Evolutionary conservation across 2,888 invertebrate genomes (phyloP).

Genomic region (Electrophaes corylata): DNA sequence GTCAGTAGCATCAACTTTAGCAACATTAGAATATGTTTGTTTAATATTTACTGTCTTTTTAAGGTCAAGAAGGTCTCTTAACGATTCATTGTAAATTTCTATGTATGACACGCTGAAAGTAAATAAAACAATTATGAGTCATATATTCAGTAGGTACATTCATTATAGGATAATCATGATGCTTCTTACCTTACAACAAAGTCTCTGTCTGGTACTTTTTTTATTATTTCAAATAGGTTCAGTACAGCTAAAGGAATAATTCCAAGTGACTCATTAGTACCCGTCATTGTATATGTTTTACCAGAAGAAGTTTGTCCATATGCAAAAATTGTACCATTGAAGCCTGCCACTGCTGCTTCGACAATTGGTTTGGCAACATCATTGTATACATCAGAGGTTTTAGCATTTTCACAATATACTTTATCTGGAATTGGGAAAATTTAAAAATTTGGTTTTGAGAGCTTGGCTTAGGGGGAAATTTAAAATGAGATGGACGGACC

Average conservation of each 20-base stretch:
- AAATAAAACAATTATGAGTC: not conserved
- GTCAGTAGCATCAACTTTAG: constrained; percentile 87
- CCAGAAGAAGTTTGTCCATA: constrained; percentile 97
- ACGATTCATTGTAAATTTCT: constrained; percentile 94
- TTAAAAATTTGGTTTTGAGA: not conserved
- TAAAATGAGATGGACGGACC: too few relatives aligned
- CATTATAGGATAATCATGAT: not conserved
- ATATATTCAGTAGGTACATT: too few relatives aligned
- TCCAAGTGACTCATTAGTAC: constrained; percentile 87
- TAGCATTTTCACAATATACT: constrained; percentile 86
- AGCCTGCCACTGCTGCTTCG: constrained; percentile 88
- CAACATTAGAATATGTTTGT: constrained; percentile 83
- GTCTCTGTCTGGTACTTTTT: constrained; percentile 85
- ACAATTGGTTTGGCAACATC: constrained; percentile 89
- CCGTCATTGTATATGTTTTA: constrained; percentile 94
- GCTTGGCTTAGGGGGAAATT: too few relatives aligned
- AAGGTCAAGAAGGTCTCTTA: constrained; percentile 89
- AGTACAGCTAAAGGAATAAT: constrained; percentile 89
- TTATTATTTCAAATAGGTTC: constrained; percentile 88
- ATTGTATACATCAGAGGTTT: constrained; percentile 87
- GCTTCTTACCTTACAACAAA: constrained; percentile 87
- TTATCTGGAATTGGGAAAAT: constrained; percentile 87
- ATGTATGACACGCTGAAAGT: constrained; percentile 90
- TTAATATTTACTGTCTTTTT: constrained; percentile 85
- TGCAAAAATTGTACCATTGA: constrained; percentile 95